phyloP scores from a whole-genome alignment of 2,797 vertebrate genomes.

The Lophius americanus region DNA sequence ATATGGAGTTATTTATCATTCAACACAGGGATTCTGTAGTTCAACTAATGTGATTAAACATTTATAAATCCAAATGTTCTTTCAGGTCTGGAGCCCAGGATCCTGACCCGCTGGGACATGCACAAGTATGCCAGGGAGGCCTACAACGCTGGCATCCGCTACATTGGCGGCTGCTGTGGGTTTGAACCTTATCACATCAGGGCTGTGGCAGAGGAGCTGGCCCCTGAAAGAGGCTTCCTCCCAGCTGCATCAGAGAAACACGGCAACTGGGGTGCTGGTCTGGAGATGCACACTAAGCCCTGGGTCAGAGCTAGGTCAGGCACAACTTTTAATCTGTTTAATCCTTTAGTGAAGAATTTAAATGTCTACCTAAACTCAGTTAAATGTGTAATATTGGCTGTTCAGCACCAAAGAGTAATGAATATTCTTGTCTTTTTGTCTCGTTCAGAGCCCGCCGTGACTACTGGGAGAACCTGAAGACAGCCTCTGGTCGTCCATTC shows the following conservation, averaged over 20 bases:
- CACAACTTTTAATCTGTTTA: neutral
- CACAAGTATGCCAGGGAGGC: conserved; percentile 92
- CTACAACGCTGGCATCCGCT: conserved; percentile 87
- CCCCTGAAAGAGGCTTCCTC: conserved; percentile 83
- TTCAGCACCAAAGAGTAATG: neutral
- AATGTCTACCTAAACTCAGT: neutral
- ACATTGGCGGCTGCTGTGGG: conserved; percentile 93
- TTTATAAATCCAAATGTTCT: conserved; percentile 4
- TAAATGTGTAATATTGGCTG: neutral
- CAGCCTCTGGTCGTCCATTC: conserved; percentile 91
- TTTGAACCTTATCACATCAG: conserved; percentile 93
- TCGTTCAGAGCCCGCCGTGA: conserved; percentile 89
- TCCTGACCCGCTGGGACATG: conserved; percentile 91
- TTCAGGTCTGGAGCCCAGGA: conserved; percentile 90
- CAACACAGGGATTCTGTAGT: neutral
- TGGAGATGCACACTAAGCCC: conserved; percentile 95
- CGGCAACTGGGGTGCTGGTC: conserved; percentile 86
- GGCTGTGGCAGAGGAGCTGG: conserved; percentile 90
- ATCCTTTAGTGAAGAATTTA: neutral
- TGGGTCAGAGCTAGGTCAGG: conserved; percentile 93
- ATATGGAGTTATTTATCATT: neutral
- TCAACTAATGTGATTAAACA: neutral
- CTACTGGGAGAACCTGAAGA: conserved; percentile 93
- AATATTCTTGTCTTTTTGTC: neutral
- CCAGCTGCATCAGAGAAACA: conserved; percentile 90